phyloP scores from a whole-genome alignment of 2,888 invertebrate genomes.

The Elysia crispata region DNA sequence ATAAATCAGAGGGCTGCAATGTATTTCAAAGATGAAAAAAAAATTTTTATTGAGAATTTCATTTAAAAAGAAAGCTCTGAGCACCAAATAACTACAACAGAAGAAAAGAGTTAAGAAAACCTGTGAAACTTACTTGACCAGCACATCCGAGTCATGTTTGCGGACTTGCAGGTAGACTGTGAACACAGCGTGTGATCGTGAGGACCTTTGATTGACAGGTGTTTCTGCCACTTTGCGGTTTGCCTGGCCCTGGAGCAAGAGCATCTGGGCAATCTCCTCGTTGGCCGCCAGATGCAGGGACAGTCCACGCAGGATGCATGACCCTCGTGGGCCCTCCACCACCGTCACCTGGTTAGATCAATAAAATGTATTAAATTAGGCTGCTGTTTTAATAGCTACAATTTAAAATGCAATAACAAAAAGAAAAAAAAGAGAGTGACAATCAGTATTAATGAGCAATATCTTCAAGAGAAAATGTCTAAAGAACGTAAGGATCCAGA shows the following conservation, averaged over 20 bases:
- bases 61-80: no score
- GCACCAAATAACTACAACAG: no score
- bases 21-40: no score
- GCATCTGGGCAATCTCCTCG: slow-evolving; percentile 73
- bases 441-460: no score
- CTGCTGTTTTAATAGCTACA: no score
- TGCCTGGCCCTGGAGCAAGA: slow-evolving; percentile 71
- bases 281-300: slow-evolving; percentile 71
- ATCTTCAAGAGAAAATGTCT: no score
- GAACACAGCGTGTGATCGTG: slow-evolving; percentile 74
- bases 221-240: slow-evolving; percentile 74
- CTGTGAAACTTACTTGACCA: slow-evolving; percentile 70
- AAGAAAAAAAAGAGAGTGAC: no score
- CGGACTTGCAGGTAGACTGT: slow-evolving; percentile 71
- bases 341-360: slow-evolving; percentile 65
- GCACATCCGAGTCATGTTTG: slow-evolving; percentile 65
- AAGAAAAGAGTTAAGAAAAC: no score
- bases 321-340: slow-evolving; percentile 68
- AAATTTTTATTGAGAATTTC: no score
- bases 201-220: slow-evolving; percentile 73
- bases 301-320: slow-evolving; percentile 69
- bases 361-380: neutral
- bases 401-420: no score
- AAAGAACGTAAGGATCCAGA: no score
- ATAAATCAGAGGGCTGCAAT: no score